Conservation (phyloP, 2,113 vertebrate species). For the Synodontis membranacea region DNA sequence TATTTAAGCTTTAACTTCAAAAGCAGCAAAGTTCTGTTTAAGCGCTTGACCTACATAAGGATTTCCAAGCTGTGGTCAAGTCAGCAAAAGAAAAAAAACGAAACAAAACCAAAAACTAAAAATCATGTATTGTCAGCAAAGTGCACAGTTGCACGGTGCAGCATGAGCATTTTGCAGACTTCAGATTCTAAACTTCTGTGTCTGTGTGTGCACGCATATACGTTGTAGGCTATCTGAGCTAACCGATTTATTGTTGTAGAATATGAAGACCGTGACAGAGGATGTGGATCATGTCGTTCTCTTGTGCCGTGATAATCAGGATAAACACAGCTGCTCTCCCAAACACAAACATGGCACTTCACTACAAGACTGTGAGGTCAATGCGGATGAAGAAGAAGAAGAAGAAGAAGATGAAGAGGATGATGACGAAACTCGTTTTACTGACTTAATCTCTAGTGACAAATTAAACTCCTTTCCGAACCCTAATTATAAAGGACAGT, state of each 20-base stretch:
- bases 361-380: conserved; percentile 27
- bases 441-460: not conserved
- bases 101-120: too few relatives aligned
- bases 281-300: conserved; percentile 49
- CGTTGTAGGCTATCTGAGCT: not conserved
- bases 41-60: conserved; percentile 6
- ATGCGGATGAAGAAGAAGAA: conserved; percentile 29
- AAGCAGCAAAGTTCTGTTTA: not conserved
- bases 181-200: not conserved
- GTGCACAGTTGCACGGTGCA: not conserved
- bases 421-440: conserved; percentile 10
- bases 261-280: conserved; percentile 18
- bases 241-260: conserved; percentile 23
- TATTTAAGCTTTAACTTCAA: not conserved
- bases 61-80: conserved; percentile 25
- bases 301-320: conserved; percentile 3
- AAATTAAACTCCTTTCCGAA: conserved; percentile 39
- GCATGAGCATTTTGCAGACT: not conserved
- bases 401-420: not conserved
- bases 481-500: conserved; percentile 51
- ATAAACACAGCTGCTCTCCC: not conserved
- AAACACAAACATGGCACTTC: conserved; percentile 22
- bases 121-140: not conserved
- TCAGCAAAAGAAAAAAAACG: not conserved
- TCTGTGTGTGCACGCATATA: not conserved